Evolutionary conservation across 1,140 invertebrate species (phyloP), one percentile per base, ranked within the genome.

Genomic region (Drepana arcuata): DNA sequence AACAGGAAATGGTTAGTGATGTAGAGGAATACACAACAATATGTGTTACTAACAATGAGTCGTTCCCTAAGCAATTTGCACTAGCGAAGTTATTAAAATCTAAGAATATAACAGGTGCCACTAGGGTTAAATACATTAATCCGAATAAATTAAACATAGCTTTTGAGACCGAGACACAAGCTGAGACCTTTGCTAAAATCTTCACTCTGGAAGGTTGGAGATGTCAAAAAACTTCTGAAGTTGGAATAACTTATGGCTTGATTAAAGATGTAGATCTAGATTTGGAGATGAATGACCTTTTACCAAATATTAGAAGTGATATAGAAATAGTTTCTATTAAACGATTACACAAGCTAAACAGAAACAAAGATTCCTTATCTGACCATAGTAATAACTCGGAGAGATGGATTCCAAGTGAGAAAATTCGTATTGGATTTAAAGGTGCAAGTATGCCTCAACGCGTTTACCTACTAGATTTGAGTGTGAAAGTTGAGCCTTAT

Each of bases 51-150:
- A n/a, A n/a, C n/a, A n/a, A n/a, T n/a, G n/a, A n/a, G n/a, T n/a
- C n/a, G n/a, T 14, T 50, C 13, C 47, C 47, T 14, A 50, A 50
- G 40, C 43, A 52, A 37, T 47, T 52, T 41, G 33, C 31, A n/a
- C 13, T 52, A 9, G 48, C 48, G 9, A 41, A 36, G 16, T 26
- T 40, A 10, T 36, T 52, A 2, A 35, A 30, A 18, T 10, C 29
- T 2, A 2, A 35, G 4, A 33, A 36, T 24, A 52, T 52, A 10
- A 25, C 23, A 18, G 32, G 36, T 35, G 37, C 47, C 16, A 15
- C 5, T 4, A 14, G 16, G 16, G 30, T 52, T 6, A 52, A 52
- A 31, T 52, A 37, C 24, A 6, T 47, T 0, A 47, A 34, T 14
- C 32, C 44, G 1, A 47, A 40, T 16, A 46, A 40, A 37, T 9